A percentile compares a stretch with the other conserved stretches of the same genome.
phyloP scores from a whole-genome alignment of 2,888 invertebrate species.

The Frankliniella intonsa region DNA sequence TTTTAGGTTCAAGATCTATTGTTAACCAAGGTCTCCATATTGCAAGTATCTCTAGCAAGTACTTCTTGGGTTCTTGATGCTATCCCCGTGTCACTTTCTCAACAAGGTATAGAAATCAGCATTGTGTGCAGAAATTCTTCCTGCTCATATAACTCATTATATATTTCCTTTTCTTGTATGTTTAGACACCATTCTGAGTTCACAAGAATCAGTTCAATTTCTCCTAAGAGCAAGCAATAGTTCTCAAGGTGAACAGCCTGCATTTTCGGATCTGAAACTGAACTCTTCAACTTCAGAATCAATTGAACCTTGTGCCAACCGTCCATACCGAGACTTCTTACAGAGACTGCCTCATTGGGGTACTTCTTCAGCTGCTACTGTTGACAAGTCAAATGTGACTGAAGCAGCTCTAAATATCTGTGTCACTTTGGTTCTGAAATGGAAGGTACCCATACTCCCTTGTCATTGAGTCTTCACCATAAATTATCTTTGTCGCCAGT shows the following conservation, averaged over 20 bases:
- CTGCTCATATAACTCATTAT: neutral
- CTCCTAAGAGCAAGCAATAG: constrained; percentile 29
- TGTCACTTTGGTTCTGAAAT: constrained; percentile 47
- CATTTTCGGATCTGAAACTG: constrained; percentile 47
- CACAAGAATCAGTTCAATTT: constrained; percentile 40
- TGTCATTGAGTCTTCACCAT: neutral
- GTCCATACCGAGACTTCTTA: constrained; percentile 44
- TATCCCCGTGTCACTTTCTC: constrained; percentile 37
- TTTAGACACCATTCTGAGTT: constrained; percentile 53
- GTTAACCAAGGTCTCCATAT: constrained; percentile 53
- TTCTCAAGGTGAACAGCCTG: constrained; percentile 33
- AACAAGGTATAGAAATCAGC: constrained; percentile 34
- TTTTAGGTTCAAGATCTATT: constrained; percentile 55
- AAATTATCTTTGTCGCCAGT: neutral
- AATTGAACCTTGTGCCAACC: constrained; percentile 41
- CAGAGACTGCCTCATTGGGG: neutral
- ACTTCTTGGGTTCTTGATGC: constrained; percentile 56
- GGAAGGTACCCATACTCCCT: constrained; percentile 45
- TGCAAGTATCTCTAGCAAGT: constrained; percentile 58
- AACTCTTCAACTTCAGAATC: constrained; percentile 39
- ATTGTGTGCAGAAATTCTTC: neutral
- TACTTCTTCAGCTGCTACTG: neutral
- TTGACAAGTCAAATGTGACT: constrained; percentile 34
- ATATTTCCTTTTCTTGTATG: constrained; percentile 38
- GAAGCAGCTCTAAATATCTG: constrained; percentile 42